Evolutionary conservation across 2,888 invertebrate genomes (phyloP), one percentile per base, ranked within the genome.

Genomic region (Tipula unca): DNA sequence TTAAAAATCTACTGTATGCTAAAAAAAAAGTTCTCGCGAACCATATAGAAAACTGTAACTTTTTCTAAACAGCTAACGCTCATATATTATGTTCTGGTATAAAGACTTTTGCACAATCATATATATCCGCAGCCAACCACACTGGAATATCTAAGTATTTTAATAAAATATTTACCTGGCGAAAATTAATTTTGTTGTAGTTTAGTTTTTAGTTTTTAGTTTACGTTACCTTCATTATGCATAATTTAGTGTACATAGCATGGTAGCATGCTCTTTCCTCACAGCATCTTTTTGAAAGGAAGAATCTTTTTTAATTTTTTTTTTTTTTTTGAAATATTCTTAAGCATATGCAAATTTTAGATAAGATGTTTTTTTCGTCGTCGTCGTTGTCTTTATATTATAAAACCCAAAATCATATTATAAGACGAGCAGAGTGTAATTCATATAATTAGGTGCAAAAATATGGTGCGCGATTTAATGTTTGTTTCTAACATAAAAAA

Each of bases 321-420:
- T n/a, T n/a, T n/a, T n/a, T n/a, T 69, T 69, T 69, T 10, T 25
- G 10, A 69, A 69, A 69, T 69, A 69, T 25, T 69, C 69, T 69
- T 69, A 69, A 69, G 25, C 69, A 69, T 69, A 69, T 69, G 69
- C 69, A 69, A 69, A 69, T 69, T 69, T 69, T 69, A 69, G 69
- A 69, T 69, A 69, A 69, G 69, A 69, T 25, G 6, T 54, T 54
- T 54, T 54, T 4, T 17, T 17, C n/a, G n/a, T 54, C 32, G 32
- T 69, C 25, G 25, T 5, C 25, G 10, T 69, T 25, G 69, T 69
- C 25, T 69, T 25, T 25, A 69, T 25, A 69, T 10, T 25, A 69
- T 10, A 25, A 25, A 48, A 48, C 4, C 17, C 17, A 48, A 48
- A 48, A 48, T 48, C 25, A 69, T 69, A 20, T 25, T 8, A 25